These are phyloP conservation scores for Pantherophis alleghaniensis DNA, from an alignment of 2,797 vertebrate genomes.

Conservation along the genomic window DNA sequence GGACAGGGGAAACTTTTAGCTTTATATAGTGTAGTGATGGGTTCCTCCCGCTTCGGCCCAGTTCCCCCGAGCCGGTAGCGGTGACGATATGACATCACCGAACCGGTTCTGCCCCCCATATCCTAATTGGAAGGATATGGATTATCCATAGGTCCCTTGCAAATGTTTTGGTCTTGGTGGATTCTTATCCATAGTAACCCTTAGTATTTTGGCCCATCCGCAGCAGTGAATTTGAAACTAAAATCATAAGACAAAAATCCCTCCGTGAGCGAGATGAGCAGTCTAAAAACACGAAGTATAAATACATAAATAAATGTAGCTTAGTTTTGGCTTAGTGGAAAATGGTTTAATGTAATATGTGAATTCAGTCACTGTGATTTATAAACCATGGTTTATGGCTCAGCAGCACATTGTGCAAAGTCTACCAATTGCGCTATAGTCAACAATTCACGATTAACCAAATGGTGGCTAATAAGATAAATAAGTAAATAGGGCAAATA, in stretches of 20 bases:
- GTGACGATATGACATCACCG: no score
- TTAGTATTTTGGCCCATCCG: neutral
- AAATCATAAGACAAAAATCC: neutral
- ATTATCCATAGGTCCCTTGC: neutral
- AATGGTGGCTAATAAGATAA: neutral
- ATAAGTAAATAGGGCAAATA: neutral
- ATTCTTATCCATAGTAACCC: neutral
- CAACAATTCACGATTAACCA: neutral
- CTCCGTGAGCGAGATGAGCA: neutral
- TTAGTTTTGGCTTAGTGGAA: neutral
- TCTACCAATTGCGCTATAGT: neutral
- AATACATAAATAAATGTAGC: neutral
- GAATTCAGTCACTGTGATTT: neutral
- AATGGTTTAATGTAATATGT: neutral
- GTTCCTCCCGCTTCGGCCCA: no score
- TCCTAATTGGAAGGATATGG: neutral
- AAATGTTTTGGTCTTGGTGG: neutral
- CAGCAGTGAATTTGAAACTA: neutral
- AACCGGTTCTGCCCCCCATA: no score
- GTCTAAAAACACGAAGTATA: neutral
- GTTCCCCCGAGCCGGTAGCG: no score
- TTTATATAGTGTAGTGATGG: no score
- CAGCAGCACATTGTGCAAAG: neutral
- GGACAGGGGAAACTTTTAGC: no score
- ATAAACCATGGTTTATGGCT: neutral